Base-by-base conservation (phyloP, 2,888 invertebrate species). In the Archaeoteleia sp. region DNA sequence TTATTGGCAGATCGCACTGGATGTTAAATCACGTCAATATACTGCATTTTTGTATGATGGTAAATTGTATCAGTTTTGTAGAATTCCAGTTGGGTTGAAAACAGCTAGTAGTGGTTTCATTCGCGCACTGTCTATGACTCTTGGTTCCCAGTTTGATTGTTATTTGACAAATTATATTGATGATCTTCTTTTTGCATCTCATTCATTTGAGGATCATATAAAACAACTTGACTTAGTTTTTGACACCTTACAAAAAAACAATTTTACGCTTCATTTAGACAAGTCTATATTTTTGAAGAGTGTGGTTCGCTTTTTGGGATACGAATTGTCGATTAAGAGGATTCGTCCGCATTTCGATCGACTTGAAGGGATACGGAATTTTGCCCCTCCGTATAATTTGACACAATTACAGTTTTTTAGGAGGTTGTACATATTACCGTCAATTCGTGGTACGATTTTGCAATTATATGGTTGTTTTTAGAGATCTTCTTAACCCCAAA, bases 11-110 rank as follows among this genome's bases (percentile, higher is more conserved):
- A 61, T 73, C 0, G 54, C 60, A 6, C 13, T 73, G 2, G 42
- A 63, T 3, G 13, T 13, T 0, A 49, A 57, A 0, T 60, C 63
- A 6, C 45, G 70, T n/a, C 55, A 58, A 30, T 68, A 61, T 30
- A 71, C 71, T 1, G 66, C 70, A n/a, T n/a, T n/a, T 1, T 71
- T 73, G 43, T 40, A 60, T 5, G 45, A 48, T 6, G 58, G 40
- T 1, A 42, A 48, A 42, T 54, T 74, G 34, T 60, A 76, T 54
- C 67, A 72, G 42, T 46, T 77, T 67, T 48, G 37, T 12, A 51
- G 71, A 0, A 61, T 80, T 3, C 78, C 79, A 0, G 81, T 79
- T 42, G 79, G 1, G 67, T 80, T 0, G 75, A 74, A 17, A 72
- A 75, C 7, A 73, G 75, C 45, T 62, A 76, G 8, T 77, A 71